Base-by-base conservation (phyloP, 1,140 invertebrate genomes). In the Pseudoatta argentina region DNA sequence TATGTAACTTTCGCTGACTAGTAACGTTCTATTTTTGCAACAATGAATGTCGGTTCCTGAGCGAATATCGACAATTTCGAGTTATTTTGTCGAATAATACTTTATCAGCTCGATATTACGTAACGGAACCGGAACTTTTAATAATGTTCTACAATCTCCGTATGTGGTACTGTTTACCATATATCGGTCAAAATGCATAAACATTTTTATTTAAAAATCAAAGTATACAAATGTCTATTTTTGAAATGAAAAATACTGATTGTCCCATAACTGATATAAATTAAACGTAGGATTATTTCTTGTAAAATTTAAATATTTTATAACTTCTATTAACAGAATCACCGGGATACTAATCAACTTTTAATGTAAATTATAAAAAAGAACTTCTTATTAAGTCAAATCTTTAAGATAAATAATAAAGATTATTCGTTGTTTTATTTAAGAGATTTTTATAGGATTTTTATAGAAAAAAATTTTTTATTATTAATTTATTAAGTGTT, bases 1-100 rank as follows among this genome's bases (percentile, higher is more conserved):
- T 81, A 81, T 30, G 18, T 81, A 81, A 81, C 51, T 57, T 44
- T 81, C 24, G 44, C 16, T 39, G 34, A 77, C 10, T 77, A 27
- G 16, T 18, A 10, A 57, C 18, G 0, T 81, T 7, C 51, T 57
- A 16, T 81, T 69, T 55, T 48, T n/a, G 24, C 39, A 14, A 53
- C 5, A 34, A 53, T 59, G 7, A 21, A 64, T 12, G n/a, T 12
- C 4, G n/a, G 18, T 8, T 57, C 0, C 21, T 55, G 66, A 69
- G 21, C 21, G 39, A 69, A 51, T 69, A 57, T 59, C 18, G 18
- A 18, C 24, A 77, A 30, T 57, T 71, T 39, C 16, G 5, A 5
- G 7, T 61, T 81, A 69, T 61, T 71, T 44, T 16, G 27, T 24
- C 18, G 2, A 44, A 21, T 27, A 30, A 27, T 27, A 24, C 18